Base-by-base conservation (phyloP, 2,888 invertebrate genomes). In the Drosophila atripex region DNA sequence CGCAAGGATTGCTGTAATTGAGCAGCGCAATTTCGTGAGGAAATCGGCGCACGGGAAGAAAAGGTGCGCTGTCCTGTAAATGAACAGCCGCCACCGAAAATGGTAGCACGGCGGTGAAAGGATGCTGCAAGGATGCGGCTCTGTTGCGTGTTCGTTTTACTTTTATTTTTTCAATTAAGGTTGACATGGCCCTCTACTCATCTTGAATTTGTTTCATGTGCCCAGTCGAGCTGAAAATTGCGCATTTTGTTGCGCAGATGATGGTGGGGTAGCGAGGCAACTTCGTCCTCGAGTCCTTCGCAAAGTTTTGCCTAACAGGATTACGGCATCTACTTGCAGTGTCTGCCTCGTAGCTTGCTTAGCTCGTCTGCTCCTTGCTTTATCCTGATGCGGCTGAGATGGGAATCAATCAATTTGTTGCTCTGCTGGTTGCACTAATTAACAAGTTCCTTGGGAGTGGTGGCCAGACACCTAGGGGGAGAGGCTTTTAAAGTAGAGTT, bases 221-320 rank as follows among this genome's bases (percentile, higher is more conserved):
- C 73, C 75, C 75, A 87, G 83, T 87, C 83, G 86, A 75, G 88
- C 76, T 73, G 87, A 87, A 87, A 87, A 88, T 87, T 87, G 85
- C 85, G 87, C 85, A 84, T 86, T 86, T 86, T 50, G 55, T 45
- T 23, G 21, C 21, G 55, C 58, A 65, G 65, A 47, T 55, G 65
- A 47, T 55, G 53, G 28, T 9, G 9, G 25, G 52, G 64, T 18
- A 14, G 38, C 58, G 47, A 57, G 14, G 50, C 53, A 60, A 69
- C 30, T 51, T 69, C 57, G 46, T 63, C 49, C 55, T 46, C 18
- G 35, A 39, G 54, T 64, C n/a, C 35, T 12, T 51, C 21, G 46
- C 21, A 59, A 65, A 72, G 55, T 72, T 64, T 65, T 55, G 54
- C 59, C 59, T 72, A 72, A 71, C 71, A 59, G 55, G 72, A 72